Evolutionary conservation across 2,888 invertebrate species (phyloP).

Genomic region (Trichopria drosophilae): DNA sequence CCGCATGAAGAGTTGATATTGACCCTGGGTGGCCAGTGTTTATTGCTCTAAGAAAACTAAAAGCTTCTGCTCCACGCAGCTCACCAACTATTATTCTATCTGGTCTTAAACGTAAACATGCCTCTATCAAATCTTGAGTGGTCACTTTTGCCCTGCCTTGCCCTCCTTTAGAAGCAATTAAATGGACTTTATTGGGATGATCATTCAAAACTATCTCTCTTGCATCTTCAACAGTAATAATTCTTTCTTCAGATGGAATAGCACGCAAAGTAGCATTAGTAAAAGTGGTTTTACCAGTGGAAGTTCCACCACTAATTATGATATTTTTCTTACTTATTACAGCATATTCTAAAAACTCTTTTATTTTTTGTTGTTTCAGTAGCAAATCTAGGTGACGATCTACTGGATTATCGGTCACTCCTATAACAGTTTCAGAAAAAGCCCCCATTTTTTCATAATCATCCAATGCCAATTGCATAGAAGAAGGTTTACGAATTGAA

Average conservation of each 20-base stretch:
- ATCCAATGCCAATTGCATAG: slow-evolving; percentile 11
- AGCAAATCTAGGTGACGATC: slow-evolving; percentile 7
- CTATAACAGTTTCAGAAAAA: slow-evolving; percentile 9
- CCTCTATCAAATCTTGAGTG: slow-evolving; percentile 18
- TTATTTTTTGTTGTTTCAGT: slow-evolving; percentile 14
- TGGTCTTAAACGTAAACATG: slow-evolving; percentile 14
- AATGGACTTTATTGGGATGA: slow-evolving; percentile 12
- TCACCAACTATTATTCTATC: slow-evolving; percentile 19
- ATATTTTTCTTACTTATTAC: slow-evolving; percentile 19
- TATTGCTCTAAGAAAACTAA: slow-evolving; percentile 14
- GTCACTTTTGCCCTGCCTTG: slow-evolving; percentile 19
- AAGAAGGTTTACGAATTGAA: slow-evolving; percentile 13
- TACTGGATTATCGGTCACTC: slow-evolving; percentile 6
- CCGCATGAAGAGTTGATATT: slow-evolving; percentile 14
- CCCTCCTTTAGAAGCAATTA: slow-evolving; percentile 16
- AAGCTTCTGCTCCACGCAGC: slow-evolving; percentile 16
- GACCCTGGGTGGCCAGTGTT: slow-evolving; percentile 16
- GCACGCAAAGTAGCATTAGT: slow-evolving; percentile 17
- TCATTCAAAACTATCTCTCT: slow-evolving; percentile 15
- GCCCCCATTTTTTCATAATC: slow-evolving; percentile 16
- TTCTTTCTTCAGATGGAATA: slow-evolving; percentile 15
- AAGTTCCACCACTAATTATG: slow-evolving; percentile 16
- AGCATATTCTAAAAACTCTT: slow-evolving; percentile 16
- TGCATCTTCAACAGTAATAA: slow-evolving; percentile 18
- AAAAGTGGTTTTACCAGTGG: slow-evolving; percentile 17